Evolutionary conservation across 2,113 vertebrate species (phyloP), one percentile per base, ranked within the genome.

Genomic region (Cyanoliseus patagonus): DNA sequence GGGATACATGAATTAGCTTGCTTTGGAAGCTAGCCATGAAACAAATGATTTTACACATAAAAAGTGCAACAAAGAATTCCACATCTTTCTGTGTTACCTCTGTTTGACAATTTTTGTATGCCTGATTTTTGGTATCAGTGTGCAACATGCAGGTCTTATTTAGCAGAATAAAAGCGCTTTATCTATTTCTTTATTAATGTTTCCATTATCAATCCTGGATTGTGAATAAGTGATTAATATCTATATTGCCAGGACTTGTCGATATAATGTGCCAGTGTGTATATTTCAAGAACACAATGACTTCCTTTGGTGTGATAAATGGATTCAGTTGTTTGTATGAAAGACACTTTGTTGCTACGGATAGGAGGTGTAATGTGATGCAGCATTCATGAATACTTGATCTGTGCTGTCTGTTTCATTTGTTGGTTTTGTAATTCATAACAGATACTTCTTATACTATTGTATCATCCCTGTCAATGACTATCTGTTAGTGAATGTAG

Each of bases 121-220:
- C 63, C 27, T 91, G 25, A 85, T 87, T 87, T 90, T 89, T 94
- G 88, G 62, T 98, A 95, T 97, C 84, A 70, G 53, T 57, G 17
- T 74, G 30, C 73, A 86, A 73, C 83, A 95, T 83, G 47, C 62
- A 75, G 82, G 41, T 75, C 55, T 66, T 49, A 77, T 64, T 90
- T 96, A 67, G 30, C 62, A 94, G 53, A 97, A 83, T 83, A 92
- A 83, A 90, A 94, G 17, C 1, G 44, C 35, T 88, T 97, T 97
- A 84, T 97, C 87, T 94, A 13, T 64, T 81, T 62, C 74, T 95
- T 97, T 53, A 84, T 52, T 93, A 90, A 83, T 53, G 81, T 74
- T 91, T 78, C 17, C 19, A 63, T 53, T 89, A 13, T 31, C 2
- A 0, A 39, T 91, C 62, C 69, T 75, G 41, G 30, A 55, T 67